A percentile compares a stretch with the other conserved stretches of the same genome.
Evolutionary conservation across 92 coral and sea anemone species (phyloP).

Genomic region (Ricordea florida): DNA sequence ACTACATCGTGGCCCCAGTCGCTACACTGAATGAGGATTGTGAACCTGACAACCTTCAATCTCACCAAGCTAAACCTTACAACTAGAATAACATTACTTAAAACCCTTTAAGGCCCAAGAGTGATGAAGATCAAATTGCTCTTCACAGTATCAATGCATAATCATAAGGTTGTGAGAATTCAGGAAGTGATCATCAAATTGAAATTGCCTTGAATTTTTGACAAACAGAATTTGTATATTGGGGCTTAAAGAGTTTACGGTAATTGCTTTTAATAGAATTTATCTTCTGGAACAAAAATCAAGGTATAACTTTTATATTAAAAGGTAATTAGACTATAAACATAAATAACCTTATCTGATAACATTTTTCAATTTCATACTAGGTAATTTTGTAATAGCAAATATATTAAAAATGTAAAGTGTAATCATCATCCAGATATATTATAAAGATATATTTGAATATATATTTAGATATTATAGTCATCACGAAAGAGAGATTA

Average conservation of each 20-base stretch:
- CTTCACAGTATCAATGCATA: not conserved
- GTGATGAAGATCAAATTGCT: too few species aligned
- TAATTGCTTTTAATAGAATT: not conserved
- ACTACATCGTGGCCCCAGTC: not conserved
- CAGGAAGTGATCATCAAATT: not conserved
- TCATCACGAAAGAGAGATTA: too few species aligned
- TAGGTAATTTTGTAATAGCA: constrained; percentile 5
- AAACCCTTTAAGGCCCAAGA: not conserved
- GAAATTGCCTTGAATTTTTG: not conserved
- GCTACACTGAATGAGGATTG: not conserved
- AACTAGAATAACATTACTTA: not conserved
- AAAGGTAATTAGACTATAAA: constrained; percentile 6
- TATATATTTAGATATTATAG: too few species aligned
- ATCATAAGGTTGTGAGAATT: not conserved
- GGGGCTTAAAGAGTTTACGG: not conserved
- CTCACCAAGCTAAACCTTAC: not conserved
- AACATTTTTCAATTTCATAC: constrained; percentile 1
- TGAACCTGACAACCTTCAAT: not conserved
- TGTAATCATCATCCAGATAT: constrained; percentile 15
- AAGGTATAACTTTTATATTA: not conserved
- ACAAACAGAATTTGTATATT: not conserved
- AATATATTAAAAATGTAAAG: constrained; percentile 4
- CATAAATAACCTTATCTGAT: not conserved
- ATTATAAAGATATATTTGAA: constrained; percentile 4
- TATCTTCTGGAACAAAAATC: not conserved